Evolutionary conservation across 2,113 vertebrate species (phyloP), one percentile per base, ranked within the genome.

Genomic region (Scatophagus argus): DNA sequence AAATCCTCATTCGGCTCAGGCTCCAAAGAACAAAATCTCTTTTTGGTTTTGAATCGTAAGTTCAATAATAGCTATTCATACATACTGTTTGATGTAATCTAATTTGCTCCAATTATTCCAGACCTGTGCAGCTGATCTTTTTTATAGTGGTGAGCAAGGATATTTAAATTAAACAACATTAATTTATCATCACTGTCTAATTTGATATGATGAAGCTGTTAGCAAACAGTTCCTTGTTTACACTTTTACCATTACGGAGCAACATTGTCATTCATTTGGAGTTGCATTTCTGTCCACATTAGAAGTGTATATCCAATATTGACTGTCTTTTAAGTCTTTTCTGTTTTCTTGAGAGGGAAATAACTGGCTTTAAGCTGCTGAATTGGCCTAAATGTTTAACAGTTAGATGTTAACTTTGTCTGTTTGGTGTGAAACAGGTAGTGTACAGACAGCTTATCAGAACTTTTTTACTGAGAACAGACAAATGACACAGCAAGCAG

Each of bases 51-150:
- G 21, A 1, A 36, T n/a, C n/a, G 41, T 64, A 36, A 47, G 27
- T 47, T 68, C 52, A 19, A 23, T n/a, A 34, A 74, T 19, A 58
- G 29, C 34, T 49, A 12, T 14, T 65, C 19, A 60, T 64, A 71
- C 25, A 69, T 46, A 14, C 9, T 27, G 21, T 29, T 21, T 49
- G 23, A 21, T 16, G 5, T 23, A 11, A 55, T 47, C 11, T 1
- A 27, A 47, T 19, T 38, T 14, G 27, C 10, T 49, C 8, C 2
- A n/a, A 6, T 5, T 34, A 3, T 43, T 11, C 13, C 21, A 54
- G 17, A 62, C 11, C 13, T 49, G 6, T 27, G 27, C 10, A 29
- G 10, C 8, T 34, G 41, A 47, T 36, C 55, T n/a, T n/a, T n/a
- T n/a, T n/a, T n/a, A n/a, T n/a, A n/a, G n/a, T n/a, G n/a, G n/a